Percentiles rank a stretch among this genome's conserved stretches.
Evolutionary conservation across 2,888 invertebrate genomes (phyloP).

Genomic region (Thysanoteuthis rhombus): DNA sequence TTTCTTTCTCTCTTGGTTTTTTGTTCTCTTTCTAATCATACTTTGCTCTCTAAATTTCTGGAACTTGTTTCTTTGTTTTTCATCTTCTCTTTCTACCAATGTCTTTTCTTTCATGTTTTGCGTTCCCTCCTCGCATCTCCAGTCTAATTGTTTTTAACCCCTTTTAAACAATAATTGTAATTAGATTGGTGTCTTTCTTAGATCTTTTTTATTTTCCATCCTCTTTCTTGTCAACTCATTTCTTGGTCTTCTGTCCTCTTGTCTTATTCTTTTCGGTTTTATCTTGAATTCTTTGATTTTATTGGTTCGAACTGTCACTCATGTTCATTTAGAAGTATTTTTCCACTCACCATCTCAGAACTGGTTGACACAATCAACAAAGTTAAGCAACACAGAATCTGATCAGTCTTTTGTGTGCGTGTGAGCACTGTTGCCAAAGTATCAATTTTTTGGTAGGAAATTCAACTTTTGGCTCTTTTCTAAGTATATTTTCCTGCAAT

Average conservation of each 20-base stretch:
- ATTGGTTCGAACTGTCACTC: neutral
- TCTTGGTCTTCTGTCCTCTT: neutral
- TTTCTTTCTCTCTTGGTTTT: neutral
- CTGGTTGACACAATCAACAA: neutral
- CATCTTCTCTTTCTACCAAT: neutral
- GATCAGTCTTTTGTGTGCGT: no score
- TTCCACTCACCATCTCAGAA: neutral
- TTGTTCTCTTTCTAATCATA: neutral
- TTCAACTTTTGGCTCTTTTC: no score
- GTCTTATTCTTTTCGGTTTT: neutral
- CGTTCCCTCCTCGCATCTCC: neutral
- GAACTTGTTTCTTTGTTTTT: no score
- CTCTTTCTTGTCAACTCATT: neutral
- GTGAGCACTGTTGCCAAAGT: no score
- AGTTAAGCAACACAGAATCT: no score
- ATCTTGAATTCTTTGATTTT: neutral
- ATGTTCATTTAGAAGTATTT: neutral
- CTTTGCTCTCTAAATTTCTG: no score
- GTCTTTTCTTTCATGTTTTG: neutral
- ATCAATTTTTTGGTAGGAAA: no score
- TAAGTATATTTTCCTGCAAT: no score
- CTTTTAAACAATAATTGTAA: neutral
- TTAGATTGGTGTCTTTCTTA: neutral
- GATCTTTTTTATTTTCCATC: neutral
- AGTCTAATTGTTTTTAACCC: neutral